Evolutionary conservation across 2,113 vertebrate species (phyloP).

Genomic region (Notothenia rossii): DNA sequence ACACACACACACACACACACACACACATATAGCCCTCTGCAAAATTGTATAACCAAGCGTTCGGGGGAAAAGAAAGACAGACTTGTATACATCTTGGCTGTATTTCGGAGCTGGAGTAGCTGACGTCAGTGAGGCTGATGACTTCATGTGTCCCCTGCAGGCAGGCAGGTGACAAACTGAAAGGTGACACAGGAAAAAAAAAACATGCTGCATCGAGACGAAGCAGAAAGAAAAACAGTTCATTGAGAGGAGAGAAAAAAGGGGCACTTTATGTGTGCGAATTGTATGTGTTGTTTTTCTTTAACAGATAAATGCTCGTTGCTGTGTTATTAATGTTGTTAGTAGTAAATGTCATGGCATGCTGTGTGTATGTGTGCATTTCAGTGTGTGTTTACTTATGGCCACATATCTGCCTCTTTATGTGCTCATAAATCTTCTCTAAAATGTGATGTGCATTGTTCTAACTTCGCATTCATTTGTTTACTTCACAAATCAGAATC

Average conservation of each 20-base stretch:
- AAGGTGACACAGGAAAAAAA: slow-evolving; percentile 52
- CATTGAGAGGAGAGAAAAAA: background rate
- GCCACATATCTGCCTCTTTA: background rate
- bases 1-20: slow-evolving; percentile 7
- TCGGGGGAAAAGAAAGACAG: slow-evolving; percentile 47
- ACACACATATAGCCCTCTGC: background rate
- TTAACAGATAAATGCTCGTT: background rate
- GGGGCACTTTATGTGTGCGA: background rate
- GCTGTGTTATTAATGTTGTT: slow-evolving; percentile 4
- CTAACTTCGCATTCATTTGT: background rate
- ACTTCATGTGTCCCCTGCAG: slow-evolving; percentile 55
- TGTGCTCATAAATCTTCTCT: background rate
- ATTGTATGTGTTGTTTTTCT: background rate
- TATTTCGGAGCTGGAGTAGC: slow-evolving; percentile 35
- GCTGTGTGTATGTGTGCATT: background rate
- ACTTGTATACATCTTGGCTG: slow-evolving; percentile 54
- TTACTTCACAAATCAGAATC: no score
- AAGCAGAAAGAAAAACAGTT: background rate
- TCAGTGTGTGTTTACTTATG: background rate
- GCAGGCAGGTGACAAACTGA: background rate
- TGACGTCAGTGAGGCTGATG: slow-evolving; percentile 65
- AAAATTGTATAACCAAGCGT: slow-evolving; percentile 58
- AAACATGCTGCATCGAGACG: slow-evolving; percentile 2
- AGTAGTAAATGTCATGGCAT: background rate
- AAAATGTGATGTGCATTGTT: background rate